Evolutionary conservation across 1,140 invertebrate genomes (phyloP).

Genomic region (Psilanteris sp.): DNA sequence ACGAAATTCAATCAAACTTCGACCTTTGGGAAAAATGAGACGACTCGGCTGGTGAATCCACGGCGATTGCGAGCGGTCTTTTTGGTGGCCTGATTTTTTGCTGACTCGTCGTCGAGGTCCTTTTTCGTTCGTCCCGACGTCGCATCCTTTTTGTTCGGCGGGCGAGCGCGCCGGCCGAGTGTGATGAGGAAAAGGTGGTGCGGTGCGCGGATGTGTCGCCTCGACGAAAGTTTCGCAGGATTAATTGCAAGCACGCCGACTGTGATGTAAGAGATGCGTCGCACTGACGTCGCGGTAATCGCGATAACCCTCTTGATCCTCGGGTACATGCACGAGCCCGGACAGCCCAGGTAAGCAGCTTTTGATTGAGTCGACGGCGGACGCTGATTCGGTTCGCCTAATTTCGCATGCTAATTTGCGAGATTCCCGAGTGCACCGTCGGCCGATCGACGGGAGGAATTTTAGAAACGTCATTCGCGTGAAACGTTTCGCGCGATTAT

Average conservation of each 20-base stretch:
- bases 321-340: constrained; percentile 75
- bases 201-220: constrained; percentile 45
- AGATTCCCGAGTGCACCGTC: too few relatives aligned
- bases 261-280: constrained; percentile 81
- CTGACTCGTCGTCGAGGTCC: not conserved
- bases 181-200: constrained; percentile 58
- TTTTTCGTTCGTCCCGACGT: not conserved
- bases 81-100: not conserved
- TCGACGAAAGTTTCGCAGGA: constrained; percentile 68
- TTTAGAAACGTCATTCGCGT: too few relatives aligned
- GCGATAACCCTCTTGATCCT: constrained; percentile 79
- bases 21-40: constrained; percentile 46
- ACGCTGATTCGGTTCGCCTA: too few relatives aligned
- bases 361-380: constrained; percentile 37
- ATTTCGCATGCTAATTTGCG: too few relatives aligned
- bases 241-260: constrained; percentile 72
- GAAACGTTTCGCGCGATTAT: too few relatives aligned
- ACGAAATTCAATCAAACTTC: constrained; percentile 47
- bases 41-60: constrained; percentile 1
- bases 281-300: constrained; percentile 78
- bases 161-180: constrained; percentile 22
- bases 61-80: too few relatives aligned
- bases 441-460: too few relatives aligned
- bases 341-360: constrained; percentile 74
- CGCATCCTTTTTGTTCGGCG: constrained; percentile 6